These are phyloP conservation scores for Lepilemur ruficaudatus DNA, from an alignment of 2,797 vertebrate species.

Conservation along the genomic window DNA sequence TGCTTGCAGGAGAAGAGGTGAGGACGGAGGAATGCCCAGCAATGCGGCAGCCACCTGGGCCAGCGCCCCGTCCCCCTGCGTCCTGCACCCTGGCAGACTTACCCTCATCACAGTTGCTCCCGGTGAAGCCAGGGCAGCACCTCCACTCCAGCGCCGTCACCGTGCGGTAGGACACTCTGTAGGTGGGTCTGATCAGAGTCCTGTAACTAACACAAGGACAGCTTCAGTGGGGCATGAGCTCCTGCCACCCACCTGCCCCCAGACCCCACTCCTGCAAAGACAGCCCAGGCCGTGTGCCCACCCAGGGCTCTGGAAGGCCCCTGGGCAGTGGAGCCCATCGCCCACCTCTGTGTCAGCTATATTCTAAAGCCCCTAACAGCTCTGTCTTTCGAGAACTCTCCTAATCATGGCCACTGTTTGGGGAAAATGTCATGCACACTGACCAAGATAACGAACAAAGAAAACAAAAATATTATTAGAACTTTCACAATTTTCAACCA, in stretches of 20 bases:
- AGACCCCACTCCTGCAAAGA: not conserved
- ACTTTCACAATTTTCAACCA: not conserved
- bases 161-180: constrained; percentile 93
- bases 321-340: not conserved
- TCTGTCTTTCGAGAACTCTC: not conserved
- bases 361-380: not conserved
- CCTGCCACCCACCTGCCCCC: not conserved
- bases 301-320: not conserved
- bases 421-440: not conserved
- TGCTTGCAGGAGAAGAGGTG: no score
- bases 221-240: constrained; percentile 58
- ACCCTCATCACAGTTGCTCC: constrained; percentile 95
- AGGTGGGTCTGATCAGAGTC: constrained; percentile 93
- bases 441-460: not conserved
- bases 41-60: accelerated
- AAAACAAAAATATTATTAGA: not conserved
- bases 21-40: not conserved
- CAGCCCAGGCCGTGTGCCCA: not conserved
- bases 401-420: not conserved
- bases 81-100: constrained; percentile 67
- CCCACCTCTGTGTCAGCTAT: not conserved
- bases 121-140: constrained; percentile 96
- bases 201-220: constrained; percentile 92
- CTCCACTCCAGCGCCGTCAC: constrained; percentile 95
- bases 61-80: accelerated